Conservation (phyloP, 2,797 vertebrate genomes). For the Mormyrus hasselquistii region DNA sequence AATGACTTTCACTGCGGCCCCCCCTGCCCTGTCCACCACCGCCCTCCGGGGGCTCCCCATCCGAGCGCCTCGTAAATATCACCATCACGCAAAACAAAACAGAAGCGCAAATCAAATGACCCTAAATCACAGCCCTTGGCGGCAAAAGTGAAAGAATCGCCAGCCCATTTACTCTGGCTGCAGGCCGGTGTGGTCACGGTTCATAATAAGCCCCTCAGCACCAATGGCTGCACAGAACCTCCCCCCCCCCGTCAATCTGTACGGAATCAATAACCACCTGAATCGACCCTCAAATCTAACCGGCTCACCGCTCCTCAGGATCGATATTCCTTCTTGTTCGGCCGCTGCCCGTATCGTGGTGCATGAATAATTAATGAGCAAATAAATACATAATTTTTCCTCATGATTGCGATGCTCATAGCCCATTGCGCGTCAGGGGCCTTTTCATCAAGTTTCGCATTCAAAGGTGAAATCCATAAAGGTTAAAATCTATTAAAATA, state of each 20-base stretch:
- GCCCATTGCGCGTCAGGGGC: slow-evolving; percentile 4
- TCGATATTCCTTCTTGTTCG: slow-evolving; percentile 14
- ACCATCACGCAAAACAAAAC: slow-evolving; percentile 63
- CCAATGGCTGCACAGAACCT: slow-evolving; percentile 23
- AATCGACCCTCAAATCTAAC: slow-evolving; percentile 53
- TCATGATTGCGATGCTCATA: slow-evolving; percentile 5
- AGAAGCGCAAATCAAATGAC: slow-evolving; percentile 58
- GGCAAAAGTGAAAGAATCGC: slow-evolving; percentile 37
- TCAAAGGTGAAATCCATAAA: slow-evolving; percentile 17
- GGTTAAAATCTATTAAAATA: slow-evolving; percentile 20
- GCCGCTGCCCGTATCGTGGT: background rate
- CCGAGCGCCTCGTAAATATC: slow-evolving; percentile 54
- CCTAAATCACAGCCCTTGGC: slow-evolving; percentile 61
- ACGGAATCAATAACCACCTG: slow-evolving; percentile 48
- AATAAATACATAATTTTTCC: slow-evolving; percentile 24
- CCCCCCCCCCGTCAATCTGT: slow-evolving; percentile 14
- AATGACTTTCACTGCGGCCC: slow-evolving; percentile 62
- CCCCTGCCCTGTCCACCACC: slow-evolving; percentile 56
- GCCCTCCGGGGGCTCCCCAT: slow-evolving; percentile 33
- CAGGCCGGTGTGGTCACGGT: slow-evolving; percentile 42
- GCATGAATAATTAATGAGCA: slow-evolving; percentile 27
- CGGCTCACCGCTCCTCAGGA: slow-evolving; percentile 36
- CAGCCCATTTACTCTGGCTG: slow-evolving; percentile 55
- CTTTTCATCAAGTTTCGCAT: slow-evolving; percentile 1
- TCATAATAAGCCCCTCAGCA: slow-evolving; percentile 47